phyloP scores from a whole-genome alignment of 2,888 invertebrate genomes.

The Rhingia rostrata region DNA sequence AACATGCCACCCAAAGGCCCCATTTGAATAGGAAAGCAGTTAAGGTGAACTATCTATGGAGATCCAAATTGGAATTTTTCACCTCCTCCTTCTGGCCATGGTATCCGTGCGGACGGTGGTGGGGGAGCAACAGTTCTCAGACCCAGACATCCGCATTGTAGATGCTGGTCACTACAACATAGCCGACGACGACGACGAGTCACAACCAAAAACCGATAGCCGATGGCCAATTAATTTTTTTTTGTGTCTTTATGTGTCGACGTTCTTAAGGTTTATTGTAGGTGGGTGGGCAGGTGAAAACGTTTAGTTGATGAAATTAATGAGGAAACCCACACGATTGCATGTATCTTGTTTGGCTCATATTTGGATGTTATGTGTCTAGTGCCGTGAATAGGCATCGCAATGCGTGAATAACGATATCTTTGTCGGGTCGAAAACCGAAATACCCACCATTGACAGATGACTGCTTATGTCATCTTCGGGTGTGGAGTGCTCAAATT shows the following conservation, averaged over 20 bases:
- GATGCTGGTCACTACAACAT: constrained; percentile 19
- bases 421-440: constrained; percentile 25
- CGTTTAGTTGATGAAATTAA: constrained; percentile 62
- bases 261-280: constrained; percentile 37
- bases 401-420: constrained; percentile 55
- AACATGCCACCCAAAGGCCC: constrained; percentile 65
- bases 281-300: constrained; percentile 72
- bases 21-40: constrained; percentile 69
- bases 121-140: constrained; percentile 74
- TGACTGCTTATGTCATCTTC: constrained; percentile 62
- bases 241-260: constrained; percentile 39
- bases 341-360: constrained; percentile 48
- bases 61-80: constrained; percentile 58
- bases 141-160: constrained; percentile 75
- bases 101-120: background rate
- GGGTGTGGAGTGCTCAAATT: constrained; percentile 25
- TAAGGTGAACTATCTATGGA: constrained; percentile 63
- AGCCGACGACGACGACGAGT: constrained; percentile 8
- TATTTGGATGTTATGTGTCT: constrained; percentile 36
- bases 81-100: constrained; percentile 1
- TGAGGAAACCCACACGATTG: constrained; percentile 68
- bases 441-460: constrained; percentile 31
- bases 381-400: constrained; percentile 55
- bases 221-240: constrained; percentile 49
- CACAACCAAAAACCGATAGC: constrained; percentile 45